Base-by-base conservation (phyloP, 1,140 invertebrate species). In the Rhopalosiphum padi region DNA sequence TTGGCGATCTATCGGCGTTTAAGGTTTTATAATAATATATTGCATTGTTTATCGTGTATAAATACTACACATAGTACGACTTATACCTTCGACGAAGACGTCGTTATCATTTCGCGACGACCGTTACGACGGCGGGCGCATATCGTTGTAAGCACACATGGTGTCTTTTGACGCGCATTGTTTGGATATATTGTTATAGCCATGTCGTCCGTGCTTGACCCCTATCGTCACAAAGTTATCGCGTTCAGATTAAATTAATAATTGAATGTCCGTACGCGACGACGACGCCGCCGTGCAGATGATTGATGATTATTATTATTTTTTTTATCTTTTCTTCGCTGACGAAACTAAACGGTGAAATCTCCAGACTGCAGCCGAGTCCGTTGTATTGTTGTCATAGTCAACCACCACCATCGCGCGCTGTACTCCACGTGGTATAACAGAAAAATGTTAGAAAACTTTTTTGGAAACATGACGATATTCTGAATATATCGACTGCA, bases 261-360 rank as follows among this genome's bases (percentile, higher is more conserved):
- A 85, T 85, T 85, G 83, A 85, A 85, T 85, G 83, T 85, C 9
- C 41, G 83, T 43, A 22, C 35, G 18, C 9, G 22, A n/a, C 6
- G 30, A 7, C 83, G 41, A 35, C 35, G 35, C 83, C 83, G 83
- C 22, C 83, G 83, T 85, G 15, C 48, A 51, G 48, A 51, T 51
- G 83, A 85, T 85, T 85, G 83, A 85, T 85, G 83, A 43, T 85
- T 85, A 43, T 43, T 51, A 51, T 51, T 51, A 48, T 18, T 46
- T 46, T 51, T 51, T 51, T 51, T 51, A 51, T 51, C 48, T 51
- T 51, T 85, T 25, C 18, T 22, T 43, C 41, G 41, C 41, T 8
- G 83, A 85, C 37, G 21, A 43, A 43, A 85, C 83, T 43, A 85
- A 85, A 85, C 21, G 41, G 83, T 23, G 83, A 85, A 85, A 85